Evolutionary conservation across 2,888 invertebrate species (phyloP).

Genomic region (Tipula helvola): DNA sequence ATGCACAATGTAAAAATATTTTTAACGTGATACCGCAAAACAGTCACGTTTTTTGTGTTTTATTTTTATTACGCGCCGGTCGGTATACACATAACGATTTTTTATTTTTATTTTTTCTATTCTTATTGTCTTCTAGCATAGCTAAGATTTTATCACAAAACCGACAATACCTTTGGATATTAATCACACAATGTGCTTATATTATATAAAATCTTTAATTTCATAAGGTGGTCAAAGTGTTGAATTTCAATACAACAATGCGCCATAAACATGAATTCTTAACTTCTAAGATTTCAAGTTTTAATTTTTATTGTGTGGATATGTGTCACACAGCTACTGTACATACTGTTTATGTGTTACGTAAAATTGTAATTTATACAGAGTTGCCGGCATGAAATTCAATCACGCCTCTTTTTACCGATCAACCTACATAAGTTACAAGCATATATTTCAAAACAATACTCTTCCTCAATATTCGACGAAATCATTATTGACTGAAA

Average conservation of each 20-base stretch:
- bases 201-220: not conserved
- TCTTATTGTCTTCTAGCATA: not conserved
- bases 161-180: not conserved
- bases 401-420: not conserved
- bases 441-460: not conserved
- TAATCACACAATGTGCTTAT: not conserved
- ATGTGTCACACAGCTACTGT: not conserved
- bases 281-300: not conserved
- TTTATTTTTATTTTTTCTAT: not conserved
- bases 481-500: not conserved
- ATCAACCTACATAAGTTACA: not conserved
- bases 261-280: not conserved
- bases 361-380: not conserved
- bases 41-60: not conserved
- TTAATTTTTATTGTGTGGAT: not conserved
- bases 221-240: not conserved
- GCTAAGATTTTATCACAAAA: not conserved
- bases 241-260: not conserved
- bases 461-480: not conserved
- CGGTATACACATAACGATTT: not conserved
- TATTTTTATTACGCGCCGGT: not conserved
- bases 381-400: not conserved
- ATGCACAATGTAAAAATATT: not conserved
- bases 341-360: not conserved
- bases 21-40: not conserved